Conservation (phyloP, 2,797 vertebrate species). For the Typhlichthys subterraneus region DNA sequence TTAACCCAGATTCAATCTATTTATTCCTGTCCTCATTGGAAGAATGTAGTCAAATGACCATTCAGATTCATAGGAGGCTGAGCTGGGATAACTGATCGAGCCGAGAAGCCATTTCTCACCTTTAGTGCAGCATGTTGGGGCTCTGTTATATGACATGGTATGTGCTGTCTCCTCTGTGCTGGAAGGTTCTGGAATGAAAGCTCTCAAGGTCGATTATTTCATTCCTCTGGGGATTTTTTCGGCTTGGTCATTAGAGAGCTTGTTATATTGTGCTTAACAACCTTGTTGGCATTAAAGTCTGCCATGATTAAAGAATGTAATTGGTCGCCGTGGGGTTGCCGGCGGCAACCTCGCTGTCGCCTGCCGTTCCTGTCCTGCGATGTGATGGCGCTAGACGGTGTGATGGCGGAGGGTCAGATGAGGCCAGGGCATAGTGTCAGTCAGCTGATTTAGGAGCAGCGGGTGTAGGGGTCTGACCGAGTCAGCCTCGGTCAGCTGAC, state of each 20-base stretch:
- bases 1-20: slow-evolving; percentile 79
- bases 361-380: not conserved
- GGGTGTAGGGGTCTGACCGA: not conserved
- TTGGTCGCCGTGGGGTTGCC: not conserved
- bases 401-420: slow-evolving; percentile 10
- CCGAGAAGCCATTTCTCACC: slow-evolving; percentile 27
- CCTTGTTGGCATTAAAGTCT: not conserved
- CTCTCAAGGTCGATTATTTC: slow-evolving; percentile 15
- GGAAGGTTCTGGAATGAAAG: not conserved
- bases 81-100: slow-evolving; percentile 53
- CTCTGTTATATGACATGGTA: not conserved
- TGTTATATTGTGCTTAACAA: slow-evolving; percentile 5
- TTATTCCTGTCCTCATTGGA: slow-evolving; percentile 77
- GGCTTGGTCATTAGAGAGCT: not conserved
- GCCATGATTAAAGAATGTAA: not conserved
- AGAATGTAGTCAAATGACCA: slow-evolving; percentile 69
- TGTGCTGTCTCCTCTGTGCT: not conserved
- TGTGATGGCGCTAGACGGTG: slow-evolving; percentile 20
- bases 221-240: not conserved
- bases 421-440: slow-evolving; percentile 29
- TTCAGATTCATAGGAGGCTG: slow-evolving; percentile 58
- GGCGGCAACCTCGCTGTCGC: not conserved
- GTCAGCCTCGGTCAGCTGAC: slow-evolving; percentile 59
- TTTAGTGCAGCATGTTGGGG: not conserved
- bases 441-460: slow-evolving; percentile 60